Percentiles rank a stretch among this genome's conserved stretches.
Evolutionary conservation across 2,888 invertebrate genomes (phyloP).

Genomic region (Coleophora deauratella): DNA sequence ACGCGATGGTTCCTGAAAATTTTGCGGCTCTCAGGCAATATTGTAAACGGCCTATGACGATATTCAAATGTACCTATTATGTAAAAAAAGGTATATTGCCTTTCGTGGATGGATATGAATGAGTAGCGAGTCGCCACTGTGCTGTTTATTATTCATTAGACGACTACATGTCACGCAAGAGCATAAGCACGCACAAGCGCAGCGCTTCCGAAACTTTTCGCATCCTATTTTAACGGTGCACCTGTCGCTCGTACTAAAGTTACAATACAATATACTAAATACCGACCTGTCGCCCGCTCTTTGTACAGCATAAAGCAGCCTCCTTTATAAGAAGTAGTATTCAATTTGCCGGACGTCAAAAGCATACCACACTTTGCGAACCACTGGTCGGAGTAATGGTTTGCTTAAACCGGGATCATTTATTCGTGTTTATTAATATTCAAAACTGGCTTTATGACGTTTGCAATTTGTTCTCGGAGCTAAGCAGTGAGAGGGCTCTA

Average conservation of each 20-base stretch:
- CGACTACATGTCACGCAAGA: slow-evolving; percentile 65
- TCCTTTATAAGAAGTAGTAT: slow-evolving; percentile 21
- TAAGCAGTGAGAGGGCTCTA: slow-evolving; percentile 40
- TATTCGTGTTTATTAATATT: slow-evolving; percentile 59
- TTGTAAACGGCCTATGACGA: slow-evolving; percentile 39
- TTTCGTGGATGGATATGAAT: slow-evolving; percentile 66
- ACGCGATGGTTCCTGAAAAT: slow-evolving; percentile 23
- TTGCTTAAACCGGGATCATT: slow-evolving; percentile 42
- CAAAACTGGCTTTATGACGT: slow-evolving; percentile 56
- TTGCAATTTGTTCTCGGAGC: slow-evolving; percentile 53
- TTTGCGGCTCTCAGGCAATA: slow-evolving; percentile 39
- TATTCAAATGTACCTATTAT: slow-evolving; percentile 55
- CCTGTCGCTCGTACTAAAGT: slow-evolving; percentile 13
- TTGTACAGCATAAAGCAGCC: slow-evolving; percentile 1
- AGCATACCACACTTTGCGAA: slow-evolving; percentile 38
- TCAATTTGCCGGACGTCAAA: slow-evolving; percentile 35
- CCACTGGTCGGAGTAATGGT: slow-evolving; percentile 33
- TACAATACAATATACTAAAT: too few relatives aligned
- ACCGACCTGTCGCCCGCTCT: slow-evolving; percentile 7
- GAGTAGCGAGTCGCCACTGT: slow-evolving; percentile 60
- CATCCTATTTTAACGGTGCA: slow-evolving; percentile 29
- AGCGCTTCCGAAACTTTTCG: slow-evolving; percentile 57
- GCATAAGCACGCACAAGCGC: slow-evolving; percentile 58
- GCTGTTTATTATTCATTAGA: slow-evolving; percentile 71
- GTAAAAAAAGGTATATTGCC: slow-evolving; percentile 54